Evolutionary conservation across 2,888 invertebrate genomes (phyloP), one percentile per base, ranked within the genome.

Genomic region (Aelia acuminata): DNA sequence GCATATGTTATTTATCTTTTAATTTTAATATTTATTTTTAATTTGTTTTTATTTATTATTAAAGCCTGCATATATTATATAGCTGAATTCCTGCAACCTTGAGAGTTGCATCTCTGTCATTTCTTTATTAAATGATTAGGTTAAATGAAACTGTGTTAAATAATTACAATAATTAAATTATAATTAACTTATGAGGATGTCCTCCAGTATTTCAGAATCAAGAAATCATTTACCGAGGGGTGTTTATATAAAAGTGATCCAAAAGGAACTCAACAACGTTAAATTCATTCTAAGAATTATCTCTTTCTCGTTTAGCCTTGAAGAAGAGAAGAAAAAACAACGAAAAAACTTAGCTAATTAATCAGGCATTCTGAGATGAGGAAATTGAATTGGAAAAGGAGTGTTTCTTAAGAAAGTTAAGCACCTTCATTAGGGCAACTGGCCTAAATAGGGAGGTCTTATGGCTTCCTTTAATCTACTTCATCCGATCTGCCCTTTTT

Each of bases 381-480:
- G 63, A 70, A 70, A 70, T 70, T 70, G 63, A 35, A 35, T 70
- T 35, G 63, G 35, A 70, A 18, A 7, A 35, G 31, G 18, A 31
- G 31, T 70, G 63, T 70, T 70, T 35, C 63, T 70, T 70, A 70
- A 35, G 1, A 35, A 70, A 70, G 63, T 70, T 70, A 70, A 31
- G 63, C 31, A 35, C 63, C 63, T 70, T 70, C 31, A 70, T 70
- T 31, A 70, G 63, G 35, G 18, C 22, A 18, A 18, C 35, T 35
- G 7, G 5, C 31, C 31, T 35, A 70, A 70, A 70, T 70, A 70
- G 63, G 18, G 18, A 20, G 35, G 63, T 15, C 57, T 70, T 70
- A 70, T 35, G 63, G 63, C 63, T 70, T 70, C 63, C 63, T 70
- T 70, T 70, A 70, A 70, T 70, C 63, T 70, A 70, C 63, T 70